Evolutionary conservation across 2,113 vertebrate genomes (phyloP).

Genomic region (Callipepla squamata): DNA sequence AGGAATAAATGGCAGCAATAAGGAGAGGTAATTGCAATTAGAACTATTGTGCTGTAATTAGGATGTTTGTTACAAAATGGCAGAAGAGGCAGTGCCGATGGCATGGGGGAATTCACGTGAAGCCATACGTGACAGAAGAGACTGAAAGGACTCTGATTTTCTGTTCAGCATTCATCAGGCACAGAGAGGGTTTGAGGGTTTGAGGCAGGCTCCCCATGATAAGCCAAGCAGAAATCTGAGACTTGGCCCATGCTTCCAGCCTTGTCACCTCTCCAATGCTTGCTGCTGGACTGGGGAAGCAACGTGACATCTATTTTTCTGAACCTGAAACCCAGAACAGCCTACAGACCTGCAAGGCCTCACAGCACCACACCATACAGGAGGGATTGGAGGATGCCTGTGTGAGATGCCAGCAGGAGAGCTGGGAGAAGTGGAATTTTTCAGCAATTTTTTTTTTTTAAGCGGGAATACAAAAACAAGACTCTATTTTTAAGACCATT

Average conservation of each 20-base stretch:
- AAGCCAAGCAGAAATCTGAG: neutral
- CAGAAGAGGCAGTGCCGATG: neutral
- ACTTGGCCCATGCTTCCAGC: neutral
- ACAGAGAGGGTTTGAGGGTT: neutral
- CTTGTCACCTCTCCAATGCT: neutral
- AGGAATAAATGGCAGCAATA: neutral
- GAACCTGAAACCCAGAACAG: neutral
- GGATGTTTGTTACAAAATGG: conserved; percentile 3
- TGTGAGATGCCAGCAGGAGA: neutral
- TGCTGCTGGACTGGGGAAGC: neutral
- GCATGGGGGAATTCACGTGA: neutral
- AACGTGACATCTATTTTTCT: neutral
- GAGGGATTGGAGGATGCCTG: neutral
- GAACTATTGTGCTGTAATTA: conserved; percentile 6
- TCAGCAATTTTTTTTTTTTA: neutral
- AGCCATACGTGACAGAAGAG: neutral
- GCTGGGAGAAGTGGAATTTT: neutral
- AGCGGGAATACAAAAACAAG: neutral
- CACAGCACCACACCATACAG: fast-evolving
- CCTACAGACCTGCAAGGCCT: neutral
- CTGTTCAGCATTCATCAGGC: neutral
- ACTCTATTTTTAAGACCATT: neutral
- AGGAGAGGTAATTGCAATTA: conserved; percentile 1
- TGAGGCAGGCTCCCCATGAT: neutral
- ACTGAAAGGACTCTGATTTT: neutral